phyloP scores from a whole-genome alignment of 2,113 vertebrate species.

The Erythrolamprus reginae region DNA sequence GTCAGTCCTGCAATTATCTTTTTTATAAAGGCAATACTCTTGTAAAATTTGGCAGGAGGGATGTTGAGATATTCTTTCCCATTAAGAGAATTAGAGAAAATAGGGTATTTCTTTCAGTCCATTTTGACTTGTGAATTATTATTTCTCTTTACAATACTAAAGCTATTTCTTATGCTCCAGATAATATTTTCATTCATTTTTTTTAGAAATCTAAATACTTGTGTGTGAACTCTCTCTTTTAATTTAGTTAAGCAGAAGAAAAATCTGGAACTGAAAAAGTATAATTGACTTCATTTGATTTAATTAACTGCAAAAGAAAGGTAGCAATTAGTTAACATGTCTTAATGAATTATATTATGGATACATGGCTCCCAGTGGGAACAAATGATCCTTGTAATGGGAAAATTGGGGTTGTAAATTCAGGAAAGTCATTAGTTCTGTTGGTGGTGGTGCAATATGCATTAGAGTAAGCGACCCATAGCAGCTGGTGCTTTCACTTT shows the following conservation, averaged over 20 bases:
- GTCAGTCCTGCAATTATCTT: not conserved
- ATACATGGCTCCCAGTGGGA: slow-evolving; percentile 41
- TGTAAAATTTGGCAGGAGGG: not conserved
- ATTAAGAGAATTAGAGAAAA: not conserved
- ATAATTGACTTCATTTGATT: slow-evolving; percentile 61
- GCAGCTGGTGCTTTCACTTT: not conserved
- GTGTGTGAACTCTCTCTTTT: not conserved
- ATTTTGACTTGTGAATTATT: slow-evolving; percentile 3
- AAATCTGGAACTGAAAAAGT: slow-evolving; percentile 43
- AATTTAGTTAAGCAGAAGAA: slow-evolving; percentile 46
- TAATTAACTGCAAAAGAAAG: slow-evolving; percentile 62
- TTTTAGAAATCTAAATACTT: slow-evolving; percentile 1
- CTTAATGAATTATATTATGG: slow-evolving; percentile 58
- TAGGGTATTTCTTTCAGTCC: not conserved
- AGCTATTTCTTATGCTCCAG: not conserved
- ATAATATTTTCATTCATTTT: slow-evolving; percentile 8
- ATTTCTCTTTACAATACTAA: not conserved
- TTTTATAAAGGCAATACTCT: not conserved
- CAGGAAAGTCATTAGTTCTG: not conserved
- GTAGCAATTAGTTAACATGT: slow-evolving; percentile 59
- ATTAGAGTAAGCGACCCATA: not conserved
- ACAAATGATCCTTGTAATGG: slow-evolving; percentile 45
- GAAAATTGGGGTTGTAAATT: slow-evolving; percentile 35
- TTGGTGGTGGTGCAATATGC: not conserved
- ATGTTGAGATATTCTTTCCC: not conserved